A percentile compares a stretch with the other conserved stretches of the same genome.
phyloP scores from a whole-genome alignment of 2,113 vertebrate species.

The Ellobius talpinus region DNA sequence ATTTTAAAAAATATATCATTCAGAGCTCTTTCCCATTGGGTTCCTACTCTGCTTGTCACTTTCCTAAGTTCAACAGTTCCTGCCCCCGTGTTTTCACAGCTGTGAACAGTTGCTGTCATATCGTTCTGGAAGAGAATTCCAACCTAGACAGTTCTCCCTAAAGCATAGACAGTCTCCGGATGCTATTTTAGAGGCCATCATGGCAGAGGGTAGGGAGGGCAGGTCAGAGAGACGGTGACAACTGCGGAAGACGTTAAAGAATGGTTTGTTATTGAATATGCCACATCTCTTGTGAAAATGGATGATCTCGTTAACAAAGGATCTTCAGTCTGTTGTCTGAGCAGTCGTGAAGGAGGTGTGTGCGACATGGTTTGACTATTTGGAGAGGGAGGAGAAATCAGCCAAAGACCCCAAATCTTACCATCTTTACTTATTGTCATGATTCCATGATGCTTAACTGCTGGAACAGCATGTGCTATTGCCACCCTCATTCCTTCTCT shows the following conservation, averaged over 20 bases:
- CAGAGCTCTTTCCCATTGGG: not conserved
- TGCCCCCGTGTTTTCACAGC: not conserved
- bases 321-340: not conserved
- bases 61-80: not conserved
- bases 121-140: not conserved
- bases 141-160: not conserved
- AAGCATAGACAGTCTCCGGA: not conserved
- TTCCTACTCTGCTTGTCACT: not conserved
- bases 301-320: not conserved
- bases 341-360: not conserved
- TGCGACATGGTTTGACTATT: not conserved
- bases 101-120: not conserved
- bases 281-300: not conserved
- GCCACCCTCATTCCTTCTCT: fast-evolving
- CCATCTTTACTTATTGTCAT: not conserved
- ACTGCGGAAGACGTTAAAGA: not conserved
- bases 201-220: not conserved
- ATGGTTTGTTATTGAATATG: not conserved
- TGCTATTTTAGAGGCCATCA: not conserved
- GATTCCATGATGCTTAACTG: not conserved
- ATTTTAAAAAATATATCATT: not conserved
- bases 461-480: not conserved
- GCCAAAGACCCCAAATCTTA: not conserved
- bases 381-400: not conserved
- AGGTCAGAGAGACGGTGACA: not conserved